Conservation (phyloP, 2,113 vertebrate genomes). For the Colaptes auratus region DNA sequence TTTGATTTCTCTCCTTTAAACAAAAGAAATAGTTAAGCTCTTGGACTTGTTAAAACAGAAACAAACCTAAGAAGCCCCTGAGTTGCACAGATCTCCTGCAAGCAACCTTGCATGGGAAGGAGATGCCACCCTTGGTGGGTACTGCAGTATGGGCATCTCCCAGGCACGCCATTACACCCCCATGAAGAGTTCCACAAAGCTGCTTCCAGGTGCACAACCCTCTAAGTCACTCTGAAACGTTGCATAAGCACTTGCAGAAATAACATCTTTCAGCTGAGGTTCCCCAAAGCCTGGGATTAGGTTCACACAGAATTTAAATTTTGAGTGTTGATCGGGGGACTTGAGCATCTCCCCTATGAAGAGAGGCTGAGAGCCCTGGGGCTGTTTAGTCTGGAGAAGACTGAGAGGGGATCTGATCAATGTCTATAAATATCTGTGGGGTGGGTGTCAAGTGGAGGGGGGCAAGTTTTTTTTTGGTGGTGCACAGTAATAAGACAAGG, state of each 20-base stretch:
- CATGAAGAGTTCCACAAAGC: neutral
- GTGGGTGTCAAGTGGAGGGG: no score
- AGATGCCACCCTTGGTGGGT: neutral
- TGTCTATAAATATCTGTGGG: no score
- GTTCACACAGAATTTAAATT: neutral
- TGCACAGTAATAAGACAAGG: no score
- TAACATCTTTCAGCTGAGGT: neutral
- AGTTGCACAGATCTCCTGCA: neutral
- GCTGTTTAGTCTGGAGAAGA: no score
- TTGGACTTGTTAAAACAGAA: neutral
- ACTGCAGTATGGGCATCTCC: neutral
- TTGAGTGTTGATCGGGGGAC: neutral
- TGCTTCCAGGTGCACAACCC: neutral
- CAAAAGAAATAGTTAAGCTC: constrained; percentile 11
- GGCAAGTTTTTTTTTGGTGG: no score
- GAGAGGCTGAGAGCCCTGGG: no score
- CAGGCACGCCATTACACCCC: neutral
- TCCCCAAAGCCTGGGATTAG: neutral
- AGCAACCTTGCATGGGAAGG: accelerated
- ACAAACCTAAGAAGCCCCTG: neutral
- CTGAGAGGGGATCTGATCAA: no score
- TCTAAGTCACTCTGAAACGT: accelerated
- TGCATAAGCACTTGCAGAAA: neutral
- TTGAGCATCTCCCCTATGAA: no score
- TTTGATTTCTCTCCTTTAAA: neutral